Conservation (phyloP, 1,140 invertebrate genomes). For the Helicoverpa armigera region DNA sequence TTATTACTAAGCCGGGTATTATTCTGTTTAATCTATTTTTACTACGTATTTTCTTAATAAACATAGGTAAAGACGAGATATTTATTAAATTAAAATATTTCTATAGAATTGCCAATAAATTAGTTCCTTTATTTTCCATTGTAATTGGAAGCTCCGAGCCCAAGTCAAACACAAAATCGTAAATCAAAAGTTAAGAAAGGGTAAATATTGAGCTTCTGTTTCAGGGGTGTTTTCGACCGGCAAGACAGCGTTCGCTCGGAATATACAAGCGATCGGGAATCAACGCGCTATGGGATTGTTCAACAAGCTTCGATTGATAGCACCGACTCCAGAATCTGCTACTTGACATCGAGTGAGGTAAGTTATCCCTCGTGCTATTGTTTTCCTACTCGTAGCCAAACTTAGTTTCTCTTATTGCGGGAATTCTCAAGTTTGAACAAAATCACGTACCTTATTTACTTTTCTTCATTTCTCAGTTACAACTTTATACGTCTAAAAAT, state of each 20-base stretch:
- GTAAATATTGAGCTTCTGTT: conserved; percentile 68
- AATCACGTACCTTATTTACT: not conserved
- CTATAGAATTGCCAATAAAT: not conserved
- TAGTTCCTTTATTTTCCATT: conserved; percentile 3
- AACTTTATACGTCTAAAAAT: no score
- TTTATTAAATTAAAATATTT: no score
- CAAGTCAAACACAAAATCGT: conserved; percentile 33
- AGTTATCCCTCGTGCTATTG: conserved; percentile 75
- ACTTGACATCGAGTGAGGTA: conserved; percentile 98
- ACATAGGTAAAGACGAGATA: no score
- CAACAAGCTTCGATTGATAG: conserved; percentile 97
- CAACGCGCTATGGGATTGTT: conserved; percentile 93
- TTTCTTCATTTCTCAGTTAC: no score
- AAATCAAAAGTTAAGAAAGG: conserved; percentile 37
- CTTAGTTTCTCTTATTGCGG: not conserved
- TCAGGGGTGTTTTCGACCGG: conserved; percentile 94
- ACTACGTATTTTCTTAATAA: no score
- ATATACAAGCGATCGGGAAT: conserved; percentile 95
- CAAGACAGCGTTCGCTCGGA: conserved; percentile 96
- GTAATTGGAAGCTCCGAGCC: not conserved
- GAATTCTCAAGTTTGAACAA: not conserved
- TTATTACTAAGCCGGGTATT: no score
- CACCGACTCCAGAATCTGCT: conserved; percentile 96
- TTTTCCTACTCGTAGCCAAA: not conserved
- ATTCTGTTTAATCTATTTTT: no score